Conservation (phyloP, 2,888 invertebrate genomes). For the Dicranocentrus wangi region DNA sequence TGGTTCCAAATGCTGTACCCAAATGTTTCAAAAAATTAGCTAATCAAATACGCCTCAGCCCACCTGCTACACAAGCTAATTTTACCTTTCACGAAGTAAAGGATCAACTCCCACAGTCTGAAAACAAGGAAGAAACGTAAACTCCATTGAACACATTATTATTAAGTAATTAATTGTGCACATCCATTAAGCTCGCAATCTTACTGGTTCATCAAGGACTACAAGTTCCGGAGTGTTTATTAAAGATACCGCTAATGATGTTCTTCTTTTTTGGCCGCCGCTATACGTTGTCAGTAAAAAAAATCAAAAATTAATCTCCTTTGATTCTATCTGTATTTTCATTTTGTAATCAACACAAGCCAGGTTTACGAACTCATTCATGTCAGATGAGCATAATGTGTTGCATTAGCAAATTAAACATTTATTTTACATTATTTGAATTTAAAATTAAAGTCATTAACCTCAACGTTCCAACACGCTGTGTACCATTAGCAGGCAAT, state of each 20-base stretch:
- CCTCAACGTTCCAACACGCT: constrained; percentile 4
- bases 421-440: too few relatives aligned
- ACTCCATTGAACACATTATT: neutral
- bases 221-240: constrained; percentile 76
- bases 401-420: too few relatives aligned
- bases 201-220: constrained; percentile 80
- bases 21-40: neutral
- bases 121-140: neutral
- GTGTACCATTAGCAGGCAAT: neutral
- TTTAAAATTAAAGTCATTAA: too few relatives aligned
- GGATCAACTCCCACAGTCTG: constrained; percentile 92
- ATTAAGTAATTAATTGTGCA: neutral
- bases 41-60: neutral
- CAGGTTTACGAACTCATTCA: too few relatives aligned
- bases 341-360: too few relatives aligned
- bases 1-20: constrained; percentile 44
- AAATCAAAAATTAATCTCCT: too few relatives aligned
- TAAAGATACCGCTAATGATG: constrained; percentile 19
- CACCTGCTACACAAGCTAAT: too few relatives aligned
- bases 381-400: too few relatives aligned
- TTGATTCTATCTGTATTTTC: too few relatives aligned
- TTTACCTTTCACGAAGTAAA: constrained; percentile 77
- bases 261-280: constrained; percentile 30
- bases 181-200: neutral
- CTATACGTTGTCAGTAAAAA: constrained; percentile 22